Percentiles rank a stretch among this genome's conserved stretches.
Evolutionary conservation across 2,797 vertebrate genomes (phyloP).

Genomic region (Synaphobranchus kaupii): DNA sequence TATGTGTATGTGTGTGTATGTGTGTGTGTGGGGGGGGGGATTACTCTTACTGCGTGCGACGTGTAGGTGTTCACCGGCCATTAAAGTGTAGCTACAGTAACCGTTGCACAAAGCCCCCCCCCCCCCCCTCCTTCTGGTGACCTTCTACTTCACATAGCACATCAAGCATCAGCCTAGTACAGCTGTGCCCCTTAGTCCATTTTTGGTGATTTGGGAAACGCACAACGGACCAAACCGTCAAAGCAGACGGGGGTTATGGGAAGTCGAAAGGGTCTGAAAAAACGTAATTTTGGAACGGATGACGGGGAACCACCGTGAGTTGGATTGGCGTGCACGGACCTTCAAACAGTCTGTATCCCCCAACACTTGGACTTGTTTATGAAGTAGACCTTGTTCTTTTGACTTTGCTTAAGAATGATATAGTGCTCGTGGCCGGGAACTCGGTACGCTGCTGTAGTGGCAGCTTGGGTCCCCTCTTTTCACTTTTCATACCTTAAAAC

Average conservation of each 20-base stretch:
- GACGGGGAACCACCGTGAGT: neutral
- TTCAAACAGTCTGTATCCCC: slow-evolving; percentile 7
- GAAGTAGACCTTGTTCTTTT: neutral
- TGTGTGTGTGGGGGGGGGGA: slow-evolving; percentile 25
- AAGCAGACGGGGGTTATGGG: slow-evolving; percentile 35
- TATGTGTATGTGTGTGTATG: neutral
- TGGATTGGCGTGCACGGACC: neutral
- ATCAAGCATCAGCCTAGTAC: slow-evolving; percentile 15
- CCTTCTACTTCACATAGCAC: slow-evolving; percentile 43
- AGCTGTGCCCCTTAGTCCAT: slow-evolving; percentile 25
- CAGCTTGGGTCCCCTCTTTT: neutral
- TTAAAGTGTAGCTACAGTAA: slow-evolving; percentile 7
- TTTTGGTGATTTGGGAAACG: slow-evolving; percentile 11
- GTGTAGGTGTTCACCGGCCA: slow-evolving; percentile 48
- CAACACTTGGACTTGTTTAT: slow-evolving; percentile 1
- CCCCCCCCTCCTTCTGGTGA: slow-evolving; percentile 35
- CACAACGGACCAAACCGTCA: neutral
- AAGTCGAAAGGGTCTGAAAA: slow-evolving; percentile 48
- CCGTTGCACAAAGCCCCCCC: slow-evolving; percentile 29
- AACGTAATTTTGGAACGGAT: slow-evolving; percentile 47
- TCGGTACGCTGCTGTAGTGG: neutral
- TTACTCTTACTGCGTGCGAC: slow-evolving; percentile 30
- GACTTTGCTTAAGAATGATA: slow-evolving; percentile 15
- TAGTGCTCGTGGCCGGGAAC: neutral
- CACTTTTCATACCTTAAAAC: neutral